phyloP scores from a whole-genome alignment of 1,140 invertebrate species.

The Palaemon carinicauda region DNA sequence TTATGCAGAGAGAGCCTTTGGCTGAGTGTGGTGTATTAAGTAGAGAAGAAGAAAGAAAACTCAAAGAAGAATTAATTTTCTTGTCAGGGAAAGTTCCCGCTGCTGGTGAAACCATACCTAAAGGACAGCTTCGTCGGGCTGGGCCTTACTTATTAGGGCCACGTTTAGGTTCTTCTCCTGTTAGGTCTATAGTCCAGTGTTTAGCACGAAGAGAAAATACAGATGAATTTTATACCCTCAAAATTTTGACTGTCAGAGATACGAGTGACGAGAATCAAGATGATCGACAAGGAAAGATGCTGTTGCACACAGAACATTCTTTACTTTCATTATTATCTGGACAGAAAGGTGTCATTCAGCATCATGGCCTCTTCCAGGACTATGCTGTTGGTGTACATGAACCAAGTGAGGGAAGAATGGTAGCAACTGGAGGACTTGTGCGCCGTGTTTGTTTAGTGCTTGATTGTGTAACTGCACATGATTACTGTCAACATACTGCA shows the following conservation, averaged over 20 bases:
- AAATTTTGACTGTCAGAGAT: slow-evolving; percentile 71
- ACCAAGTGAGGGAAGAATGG: background rate
- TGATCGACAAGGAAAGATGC: slow-evolving; percentile 82
- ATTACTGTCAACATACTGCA: slow-evolving; percentile 75
- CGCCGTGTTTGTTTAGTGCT: slow-evolving; percentile 78
- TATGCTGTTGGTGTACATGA: slow-evolving; percentile 39
- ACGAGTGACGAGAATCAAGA: slow-evolving; percentile 76
- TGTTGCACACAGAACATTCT: slow-evolving; percentile 83
- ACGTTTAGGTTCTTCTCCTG: slow-evolving; percentile 77
- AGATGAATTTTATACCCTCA: slow-evolving; percentile 77
- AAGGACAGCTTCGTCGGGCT: slow-evolving; percentile 49
- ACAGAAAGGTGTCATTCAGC: slow-evolving; percentile 79
- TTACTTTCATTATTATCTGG: slow-evolving; percentile 76
- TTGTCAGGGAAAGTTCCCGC: slow-evolving; percentile 32
- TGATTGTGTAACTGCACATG: slow-evolving; percentile 79
- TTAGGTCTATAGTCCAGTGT: slow-evolving; percentile 82
- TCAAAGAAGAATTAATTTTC: slow-evolving; percentile 22
- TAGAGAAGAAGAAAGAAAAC: slow-evolving; percentile 30
- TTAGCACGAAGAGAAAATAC: slow-evolving; percentile 77
- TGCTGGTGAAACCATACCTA: slow-evolving; percentile 26
- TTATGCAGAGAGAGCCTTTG: background rate
- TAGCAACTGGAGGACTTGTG: slow-evolving; percentile 70
- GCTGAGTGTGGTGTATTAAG: background rate
- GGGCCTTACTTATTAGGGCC: slow-evolving; percentile 78
- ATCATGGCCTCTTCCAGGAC: slow-evolving; percentile 79